Percentiles rank a stretch among this genome's conserved stretches.
Conservation (phyloP, 2,113 vertebrate genomes). For the Dasyurus viverrinus region DNA sequence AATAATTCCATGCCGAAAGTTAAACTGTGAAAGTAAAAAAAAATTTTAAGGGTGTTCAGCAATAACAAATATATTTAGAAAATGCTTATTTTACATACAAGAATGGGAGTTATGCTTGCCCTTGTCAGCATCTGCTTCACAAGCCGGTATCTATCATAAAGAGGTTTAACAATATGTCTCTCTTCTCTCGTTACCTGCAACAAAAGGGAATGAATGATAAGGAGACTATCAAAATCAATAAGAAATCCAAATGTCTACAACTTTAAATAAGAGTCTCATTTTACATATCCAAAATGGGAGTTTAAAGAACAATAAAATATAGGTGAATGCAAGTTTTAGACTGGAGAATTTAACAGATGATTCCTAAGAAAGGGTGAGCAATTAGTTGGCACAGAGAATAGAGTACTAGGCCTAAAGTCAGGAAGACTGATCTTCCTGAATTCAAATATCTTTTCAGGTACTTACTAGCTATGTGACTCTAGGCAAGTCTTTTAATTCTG, state of each 20-base stretch:
- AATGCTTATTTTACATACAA: slow-evolving; percentile 87
- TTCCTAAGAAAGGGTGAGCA: not conserved
- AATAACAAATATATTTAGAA: slow-evolving; percentile 65
- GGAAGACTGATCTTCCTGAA: no score
- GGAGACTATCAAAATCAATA: not conserved
- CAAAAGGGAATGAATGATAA: slow-evolving; percentile 67
- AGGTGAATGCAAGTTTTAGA: not conserved
- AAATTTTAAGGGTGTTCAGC: not conserved
- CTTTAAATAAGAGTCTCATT: not conserved
- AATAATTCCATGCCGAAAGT: slow-evolving; percentile 26
- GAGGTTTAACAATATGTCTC: slow-evolving; percentile 94
- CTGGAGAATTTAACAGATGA: not conserved
- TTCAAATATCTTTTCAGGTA: no score
- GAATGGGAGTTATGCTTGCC: slow-evolving; percentile 94
- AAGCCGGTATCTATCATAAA: slow-evolving; percentile 96
- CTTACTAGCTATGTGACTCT: no score
- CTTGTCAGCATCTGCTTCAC: slow-evolving; percentile 99
- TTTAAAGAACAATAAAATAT: slow-evolving; percentile 4
- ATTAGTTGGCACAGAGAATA: no score
- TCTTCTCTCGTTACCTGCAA: slow-evolving; percentile 95
- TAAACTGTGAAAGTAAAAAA: not conserved
- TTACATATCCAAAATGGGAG: slow-evolving; percentile 25
- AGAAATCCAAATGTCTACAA: slow-evolving; percentile 54
- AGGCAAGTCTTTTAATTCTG: no score
- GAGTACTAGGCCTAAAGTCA: no score